Evolutionary conservation across 2,888 invertebrate genomes (phyloP).

Genomic region (Unio pictorum): DNA sequence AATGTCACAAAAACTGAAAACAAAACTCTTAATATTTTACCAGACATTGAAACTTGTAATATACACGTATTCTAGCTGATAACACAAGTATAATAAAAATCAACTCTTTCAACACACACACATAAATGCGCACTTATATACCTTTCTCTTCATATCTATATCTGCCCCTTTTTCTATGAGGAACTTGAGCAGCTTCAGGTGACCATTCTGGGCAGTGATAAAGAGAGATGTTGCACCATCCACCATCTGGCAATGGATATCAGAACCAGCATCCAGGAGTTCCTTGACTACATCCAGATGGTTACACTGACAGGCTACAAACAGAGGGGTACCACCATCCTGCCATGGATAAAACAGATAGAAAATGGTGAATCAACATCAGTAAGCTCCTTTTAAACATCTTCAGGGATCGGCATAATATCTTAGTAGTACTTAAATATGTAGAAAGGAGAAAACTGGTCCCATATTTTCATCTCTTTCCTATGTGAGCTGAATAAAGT

Average conservation of each 20-base stretch:
- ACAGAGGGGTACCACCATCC: slow-evolving; percentile 93
- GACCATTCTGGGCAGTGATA: slow-evolving; percentile 96
- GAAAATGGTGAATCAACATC: not conserved
- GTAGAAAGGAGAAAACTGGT: too few species aligned
- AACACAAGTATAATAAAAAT: too few species aligned
- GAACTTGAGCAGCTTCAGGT: slow-evolving; percentile 72
- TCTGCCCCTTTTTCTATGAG: slow-evolving; percentile 67
- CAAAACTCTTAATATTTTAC: too few species aligned
- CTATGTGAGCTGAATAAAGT: too few species aligned
- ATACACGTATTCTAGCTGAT: too few species aligned
- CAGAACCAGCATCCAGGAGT: slow-evolving; percentile 82
- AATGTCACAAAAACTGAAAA: too few species aligned
- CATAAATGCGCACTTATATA: slow-evolving; percentile 14
- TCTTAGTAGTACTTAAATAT: too few species aligned
- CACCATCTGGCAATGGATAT: slow-evolving; percentile 81
- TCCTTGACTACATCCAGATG: slow-evolving; percentile 85
- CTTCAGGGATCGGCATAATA: too few species aligned
- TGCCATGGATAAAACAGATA: slow-evolving; percentile 70
- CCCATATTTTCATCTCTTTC: too few species aligned
- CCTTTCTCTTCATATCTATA: slow-evolving; percentile 65
- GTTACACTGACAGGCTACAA: slow-evolving; percentile 95
- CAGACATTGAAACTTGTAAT: too few species aligned
- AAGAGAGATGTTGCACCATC: slow-evolving; percentile 86
- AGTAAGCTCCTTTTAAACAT: not conserved
- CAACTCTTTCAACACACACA: not conserved